These are phyloP conservation scores for Nezara viridula DNA, from an alignment of 2,888 invertebrate genomes.

Conservation along the genomic window DNA sequence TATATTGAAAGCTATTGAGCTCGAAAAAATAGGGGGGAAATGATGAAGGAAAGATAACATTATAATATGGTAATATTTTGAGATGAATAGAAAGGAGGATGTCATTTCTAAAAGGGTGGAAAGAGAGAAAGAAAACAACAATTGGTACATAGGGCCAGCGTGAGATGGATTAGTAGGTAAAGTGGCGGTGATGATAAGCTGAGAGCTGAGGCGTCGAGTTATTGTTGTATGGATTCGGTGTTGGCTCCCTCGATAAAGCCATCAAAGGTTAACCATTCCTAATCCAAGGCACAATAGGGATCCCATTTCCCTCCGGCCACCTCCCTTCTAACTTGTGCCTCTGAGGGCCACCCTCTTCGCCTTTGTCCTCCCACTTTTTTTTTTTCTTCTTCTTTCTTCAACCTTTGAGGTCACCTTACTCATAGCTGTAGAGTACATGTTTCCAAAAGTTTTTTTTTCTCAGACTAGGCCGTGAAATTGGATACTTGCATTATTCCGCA, in stretches of 20 bases:
- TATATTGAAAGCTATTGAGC: too few relatives aligned
- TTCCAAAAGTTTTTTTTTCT: not conserved
- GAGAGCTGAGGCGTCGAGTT: not conserved
- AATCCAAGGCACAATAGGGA: constrained; percentile 53
- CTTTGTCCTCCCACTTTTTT: constrained; percentile 8
- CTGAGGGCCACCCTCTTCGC: not conserved
- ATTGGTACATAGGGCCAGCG: not conserved
- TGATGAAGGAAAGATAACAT: too few relatives aligned
- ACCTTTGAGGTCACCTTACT: not conserved
- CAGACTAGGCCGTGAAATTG: not conserved
- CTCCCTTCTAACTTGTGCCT: not conserved
- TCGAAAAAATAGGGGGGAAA: too few relatives aligned
- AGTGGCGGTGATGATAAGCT: constrained; percentile 21
- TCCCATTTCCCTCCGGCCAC: constrained; percentile 28
- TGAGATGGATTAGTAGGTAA: constrained; percentile 2
- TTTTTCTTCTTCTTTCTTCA: not conserved
- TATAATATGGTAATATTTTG: too few relatives aligned
- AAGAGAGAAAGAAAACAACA: not conserved
- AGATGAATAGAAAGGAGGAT: not conserved
- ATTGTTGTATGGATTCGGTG: constrained; percentile 52
- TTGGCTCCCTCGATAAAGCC: constrained; percentile 31
- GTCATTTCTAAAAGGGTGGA: not conserved
- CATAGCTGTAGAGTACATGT: constrained; percentile 12
- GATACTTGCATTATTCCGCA: not conserved
- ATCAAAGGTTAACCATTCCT: constrained; percentile 56